phyloP scores from a whole-genome alignment of 2,113 vertebrate species.

The Galemys pyrenaicus region DNA sequence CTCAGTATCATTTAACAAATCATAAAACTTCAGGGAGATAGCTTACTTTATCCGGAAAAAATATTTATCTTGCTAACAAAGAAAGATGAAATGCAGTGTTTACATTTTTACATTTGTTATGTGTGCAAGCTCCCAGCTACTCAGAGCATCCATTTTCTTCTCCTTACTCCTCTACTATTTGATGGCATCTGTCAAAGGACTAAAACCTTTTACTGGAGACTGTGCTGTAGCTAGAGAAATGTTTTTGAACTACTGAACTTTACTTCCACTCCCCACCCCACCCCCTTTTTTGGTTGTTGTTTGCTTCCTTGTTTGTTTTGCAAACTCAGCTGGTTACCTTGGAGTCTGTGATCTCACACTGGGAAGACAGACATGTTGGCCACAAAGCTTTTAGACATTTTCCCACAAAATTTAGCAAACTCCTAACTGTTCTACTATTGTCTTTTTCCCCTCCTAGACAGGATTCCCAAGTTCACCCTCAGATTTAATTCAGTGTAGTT shows the following conservation, averaged over 20 bases:
- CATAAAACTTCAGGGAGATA: not conserved
- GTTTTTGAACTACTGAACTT: not conserved
- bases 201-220: not conserved
- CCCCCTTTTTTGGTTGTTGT: no score
- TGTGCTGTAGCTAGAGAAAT: not conserved
- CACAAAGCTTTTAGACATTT: not conserved
- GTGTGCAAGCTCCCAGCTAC: not conserved
- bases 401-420: not conserved
- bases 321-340: slow-evolving; percentile 29
- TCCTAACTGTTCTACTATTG: not conserved
- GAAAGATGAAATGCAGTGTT: slow-evolving; percentile 8
- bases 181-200: not conserved
- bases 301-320: no score
- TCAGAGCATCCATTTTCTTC: not conserved
- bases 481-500: not conserved
- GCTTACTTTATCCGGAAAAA: slow-evolving; percentile 45
- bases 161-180: not conserved
- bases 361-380: not conserved
- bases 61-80: not conserved
- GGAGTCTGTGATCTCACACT: not conserved
- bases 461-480: not conserved
- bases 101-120: not conserved
- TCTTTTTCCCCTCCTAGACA: slow-evolving; percentile 12
- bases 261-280: no score
- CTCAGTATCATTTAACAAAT: not conserved